Base-by-base conservation (phyloP, 2,888 invertebrate species). In the Lasioglossum marginatum region DNA sequence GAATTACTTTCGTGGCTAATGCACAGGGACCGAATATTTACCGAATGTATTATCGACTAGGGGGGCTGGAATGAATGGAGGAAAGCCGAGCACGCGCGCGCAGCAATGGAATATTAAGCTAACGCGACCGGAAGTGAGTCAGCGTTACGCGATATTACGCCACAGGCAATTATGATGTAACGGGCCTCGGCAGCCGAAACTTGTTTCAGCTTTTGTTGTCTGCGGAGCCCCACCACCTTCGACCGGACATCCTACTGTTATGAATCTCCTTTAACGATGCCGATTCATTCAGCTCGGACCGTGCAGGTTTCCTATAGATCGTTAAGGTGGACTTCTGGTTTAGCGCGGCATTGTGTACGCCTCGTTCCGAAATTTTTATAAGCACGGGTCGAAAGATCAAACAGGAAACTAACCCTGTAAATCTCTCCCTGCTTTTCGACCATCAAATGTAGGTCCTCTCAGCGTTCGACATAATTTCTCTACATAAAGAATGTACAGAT, bases 71-170 rank as follows among this genome's bases (percentile, higher is more conserved):
- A 70, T 68, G 77, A 85, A 81, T 68, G 79, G 48, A 40, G 40
- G 79, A 82, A 79, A 82, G 73, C 68, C 68, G 68, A 40, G 37
- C 68, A 37, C 68, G 66, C 66, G 73, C 74, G 82, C 57, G 52
- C 77, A 75, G 43, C 31, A 52, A 48, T 60, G 81, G 85, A 81
- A 79, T 82, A 79, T 86, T 80, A 82, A 75, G 63, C 71, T n/a
- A 77, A 82, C 66, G 43, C 57, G 76, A 23, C 45, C 82, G 86
- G 79, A 87, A 87, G 70, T 86, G 82, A 87, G 79, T 87, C 79
- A 79, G 76, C 86, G 73, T 52, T 43, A 68, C 72, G 79, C 48
- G 77, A 63, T 57, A 78, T 86, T 81, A 81, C 82, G 79, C 68
- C 48, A 63, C 48, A 34, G 16, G 40, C 60, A 77, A 86, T 82